Conservation (phyloP, 2,113 vertebrate species). For the Todiramphus saurophagus region DNA sequence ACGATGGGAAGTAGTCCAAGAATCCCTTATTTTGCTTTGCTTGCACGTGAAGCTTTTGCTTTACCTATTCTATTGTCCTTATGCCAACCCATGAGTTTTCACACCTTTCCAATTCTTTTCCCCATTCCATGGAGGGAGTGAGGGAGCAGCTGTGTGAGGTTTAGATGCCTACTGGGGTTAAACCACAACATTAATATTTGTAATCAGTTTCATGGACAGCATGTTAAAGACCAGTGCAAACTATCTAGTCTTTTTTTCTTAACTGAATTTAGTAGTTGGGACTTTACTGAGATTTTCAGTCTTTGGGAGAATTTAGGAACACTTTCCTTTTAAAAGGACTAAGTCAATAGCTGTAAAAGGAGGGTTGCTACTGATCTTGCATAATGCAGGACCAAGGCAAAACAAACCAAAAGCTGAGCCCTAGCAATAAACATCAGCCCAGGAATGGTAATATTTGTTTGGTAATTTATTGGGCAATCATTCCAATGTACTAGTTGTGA, state of each 20-base stretch:
- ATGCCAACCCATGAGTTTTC: not conserved
- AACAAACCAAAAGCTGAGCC: not conserved
- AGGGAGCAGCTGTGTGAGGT: not conserved
- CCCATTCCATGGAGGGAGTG: not conserved
- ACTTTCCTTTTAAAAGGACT: not conserved
- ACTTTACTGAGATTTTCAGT: not conserved
- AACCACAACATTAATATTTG: not conserved
- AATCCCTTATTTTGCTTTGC: not conserved
- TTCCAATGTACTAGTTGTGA: fast-evolving
- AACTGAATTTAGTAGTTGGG: not conserved
- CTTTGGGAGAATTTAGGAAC: not conserved
- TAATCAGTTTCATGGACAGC: not conserved
- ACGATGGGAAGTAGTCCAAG: not conserved
- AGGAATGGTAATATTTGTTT: not conserved
- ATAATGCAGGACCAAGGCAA: not conserved
- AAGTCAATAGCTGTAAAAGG: not conserved
- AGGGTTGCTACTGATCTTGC: not conserved
- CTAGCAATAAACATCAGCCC: not conserved
- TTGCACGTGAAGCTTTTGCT: not conserved
- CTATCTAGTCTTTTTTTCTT: not conserved
- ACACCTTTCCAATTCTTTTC: not conserved
- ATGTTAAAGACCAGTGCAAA: not conserved
- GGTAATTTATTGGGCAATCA: not conserved
- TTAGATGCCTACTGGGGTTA: not conserved
- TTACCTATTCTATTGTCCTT: not conserved